Percentiles rank a stretch among this genome's conserved stretches.
These are phyloP conservation scores for Arbacia lixula DNA, from an alignment of 53 echinoderm and acorn worm species.

Conservation along the genomic window DNA sequence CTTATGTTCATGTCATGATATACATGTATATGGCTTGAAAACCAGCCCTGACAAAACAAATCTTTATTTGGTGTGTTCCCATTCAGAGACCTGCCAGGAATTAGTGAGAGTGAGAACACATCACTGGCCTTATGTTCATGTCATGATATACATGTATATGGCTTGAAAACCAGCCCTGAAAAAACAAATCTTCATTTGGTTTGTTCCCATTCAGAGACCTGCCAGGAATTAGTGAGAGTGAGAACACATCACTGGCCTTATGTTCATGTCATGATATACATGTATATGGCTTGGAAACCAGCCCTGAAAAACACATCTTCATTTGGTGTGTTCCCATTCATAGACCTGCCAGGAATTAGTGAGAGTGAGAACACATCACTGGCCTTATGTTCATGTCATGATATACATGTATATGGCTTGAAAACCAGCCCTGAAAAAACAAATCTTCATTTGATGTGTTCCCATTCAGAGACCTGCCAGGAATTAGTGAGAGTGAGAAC, in stretches of 20 bases:
- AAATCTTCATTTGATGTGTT: not conserved
- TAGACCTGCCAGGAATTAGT: conserved; percentile 65
- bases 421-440: no score
- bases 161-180: no score
- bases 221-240: not conserved
- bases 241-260: not conserved
- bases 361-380: conserved; percentile 76
- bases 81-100: conserved; percentile 67
- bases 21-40: no score
- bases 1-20: no score
- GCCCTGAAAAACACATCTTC: no score
- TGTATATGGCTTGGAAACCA: no score
- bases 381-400: no score
- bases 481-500: conserved; percentile 77
- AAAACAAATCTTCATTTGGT: not conserved
- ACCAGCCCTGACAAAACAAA: not conserved
- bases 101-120: conserved; percentile 81
- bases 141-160: no score
- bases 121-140: conserved; percentile 64
- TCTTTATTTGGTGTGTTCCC: not conserved
- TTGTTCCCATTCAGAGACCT: not conserved
- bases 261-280: no score
- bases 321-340: not conserved
- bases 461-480: conserved; percentile 62
- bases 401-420: no score